A percentile compares a stretch with the other conserved stretches of the same genome.
Conservation (phyloP, 2,888 invertebrate genomes). For the Selenia dentaria region DNA sequence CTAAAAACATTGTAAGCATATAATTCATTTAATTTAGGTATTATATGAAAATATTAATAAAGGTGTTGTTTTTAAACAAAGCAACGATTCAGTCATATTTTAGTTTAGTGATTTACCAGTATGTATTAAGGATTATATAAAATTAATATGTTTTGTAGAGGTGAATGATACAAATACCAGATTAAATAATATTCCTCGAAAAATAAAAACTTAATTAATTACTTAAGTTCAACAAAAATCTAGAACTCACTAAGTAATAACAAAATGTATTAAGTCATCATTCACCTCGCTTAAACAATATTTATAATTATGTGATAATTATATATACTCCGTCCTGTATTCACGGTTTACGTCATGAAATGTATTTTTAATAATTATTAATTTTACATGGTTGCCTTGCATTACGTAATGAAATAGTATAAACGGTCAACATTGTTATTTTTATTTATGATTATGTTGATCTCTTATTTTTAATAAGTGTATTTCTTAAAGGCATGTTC, state of each 20-base stretch:
- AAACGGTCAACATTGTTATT: conserved; percentile 20
- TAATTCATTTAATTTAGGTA: conserved; percentile 27
- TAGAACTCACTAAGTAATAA: too few relatives aligned
- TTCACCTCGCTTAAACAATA: conserved; percentile 11
- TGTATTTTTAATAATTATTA: conserved; percentile 41
- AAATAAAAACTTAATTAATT: too few relatives aligned
- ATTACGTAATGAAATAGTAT: conserved; percentile 61
- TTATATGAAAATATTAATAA: conserved; percentile 25
- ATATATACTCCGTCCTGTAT: conserved; percentile 49
- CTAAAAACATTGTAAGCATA: conserved; percentile 1
- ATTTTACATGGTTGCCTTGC: conserved; percentile 72
- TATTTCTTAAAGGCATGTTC: conserved; percentile 7
- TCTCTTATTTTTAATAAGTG: conserved; percentile 14
- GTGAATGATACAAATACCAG: conserved; percentile 9
- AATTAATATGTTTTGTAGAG: conserved; percentile 29
- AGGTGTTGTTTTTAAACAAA: conserved; percentile 51
- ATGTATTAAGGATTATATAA: conserved; percentile 24
- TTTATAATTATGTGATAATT: conserved; percentile 64
- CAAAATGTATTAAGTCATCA: not conserved
- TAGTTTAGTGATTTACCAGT: conserved; percentile 59
- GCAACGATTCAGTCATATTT: conserved; percentile 70
- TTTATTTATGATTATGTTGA: conserved; percentile 22
- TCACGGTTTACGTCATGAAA: conserved; percentile 30
- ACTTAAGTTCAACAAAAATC: too few relatives aligned
- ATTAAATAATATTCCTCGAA: too few relatives aligned